Conservation (phyloP, 2,888 invertebrate genomes). For the Mythimna loreyi region DNA sequence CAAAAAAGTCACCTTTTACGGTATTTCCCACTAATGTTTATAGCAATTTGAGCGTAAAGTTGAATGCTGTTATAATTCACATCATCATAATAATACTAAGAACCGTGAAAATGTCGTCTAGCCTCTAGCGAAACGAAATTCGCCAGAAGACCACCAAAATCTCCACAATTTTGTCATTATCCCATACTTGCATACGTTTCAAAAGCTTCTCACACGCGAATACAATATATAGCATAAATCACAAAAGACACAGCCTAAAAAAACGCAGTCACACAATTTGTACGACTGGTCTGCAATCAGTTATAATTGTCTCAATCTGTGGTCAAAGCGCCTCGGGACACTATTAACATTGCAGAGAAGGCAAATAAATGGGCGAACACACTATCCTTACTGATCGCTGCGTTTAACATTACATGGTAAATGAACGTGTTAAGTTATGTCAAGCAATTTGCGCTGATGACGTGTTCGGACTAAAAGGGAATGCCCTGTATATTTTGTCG, state of each 20-base stretch:
- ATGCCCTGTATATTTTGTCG: conserved; percentile 5
- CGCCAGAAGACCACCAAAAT: conserved; percentile 20
- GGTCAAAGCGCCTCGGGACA: conserved; percentile 79
- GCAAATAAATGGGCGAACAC: conserved; percentile 69
- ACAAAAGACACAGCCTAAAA: conserved; percentile 67
- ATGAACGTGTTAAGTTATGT: conserved; percentile 54
- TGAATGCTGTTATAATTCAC: conserved; percentile 13
- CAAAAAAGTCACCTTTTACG: conserved; percentile 4
- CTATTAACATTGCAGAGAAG: conserved; percentile 80
- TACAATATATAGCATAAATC: conserved; percentile 78
- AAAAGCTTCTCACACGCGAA: conserved; percentile 70
- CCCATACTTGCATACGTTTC: conserved; percentile 55
- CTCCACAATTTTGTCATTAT: conserved; percentile 45
- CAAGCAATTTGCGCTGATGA: conserved; percentile 49
- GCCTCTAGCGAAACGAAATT: conserved; percentile 24
- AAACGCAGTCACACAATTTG: conserved; percentile 66
- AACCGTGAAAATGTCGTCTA: conserved; percentile 34
- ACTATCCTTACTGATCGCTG: conserved; percentile 57
- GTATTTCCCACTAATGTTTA: conserved; percentile 25
- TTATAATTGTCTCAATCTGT: conserved; percentile 83
- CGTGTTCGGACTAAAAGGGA: conserved; percentile 31
- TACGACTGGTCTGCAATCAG: conserved; percentile 84
- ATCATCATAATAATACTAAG: conserved; percentile 6
- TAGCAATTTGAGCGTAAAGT: conserved; percentile 20
- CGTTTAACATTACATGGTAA: conserved; percentile 50